These are phyloP conservation scores for Melanitta fusca DNA, from an alignment of 2,797 vertebrate genomes.

Conservation along the genomic window DNA sequence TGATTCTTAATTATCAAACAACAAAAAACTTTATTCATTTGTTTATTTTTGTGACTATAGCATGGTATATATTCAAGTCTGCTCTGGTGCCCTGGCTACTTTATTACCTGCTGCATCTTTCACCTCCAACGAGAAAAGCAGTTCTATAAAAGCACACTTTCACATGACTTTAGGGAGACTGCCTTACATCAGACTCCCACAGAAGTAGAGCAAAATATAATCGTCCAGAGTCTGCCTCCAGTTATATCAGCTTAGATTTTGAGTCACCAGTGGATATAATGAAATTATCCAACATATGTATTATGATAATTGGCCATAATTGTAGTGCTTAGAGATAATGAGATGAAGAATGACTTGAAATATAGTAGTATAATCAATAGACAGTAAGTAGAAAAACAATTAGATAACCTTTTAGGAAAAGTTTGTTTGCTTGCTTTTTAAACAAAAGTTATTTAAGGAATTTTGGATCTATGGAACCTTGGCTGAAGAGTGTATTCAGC, in stretches of 20 bases:
- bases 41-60: neutral
- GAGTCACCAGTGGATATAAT: neutral
- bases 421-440: neutral
- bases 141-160: neutral
- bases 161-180: neutral
- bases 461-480: neutral
- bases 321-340: conserved; percentile 24
- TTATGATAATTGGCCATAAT: conserved; percentile 25
- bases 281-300: neutral
- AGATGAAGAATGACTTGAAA: conserved; percentile 27
- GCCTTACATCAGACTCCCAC: neutral
- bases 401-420: neutral
- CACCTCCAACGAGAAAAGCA: neutral
- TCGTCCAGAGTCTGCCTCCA: neutral
- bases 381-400: conserved; percentile 22
- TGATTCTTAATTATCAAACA: neutral
- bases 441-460: neutral
- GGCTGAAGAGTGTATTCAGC: conserved; percentile 12
- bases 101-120: neutral
- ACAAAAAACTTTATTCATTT: neutral
- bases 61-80: neutral
- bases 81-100: neutral
- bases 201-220: neutral
- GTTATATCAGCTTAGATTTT: neutral
- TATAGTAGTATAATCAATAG: conserved; percentile 7